phyloP scores from a whole-genome alignment of 2,113 vertebrate species.

The Saccopteryx leptura region DNA sequence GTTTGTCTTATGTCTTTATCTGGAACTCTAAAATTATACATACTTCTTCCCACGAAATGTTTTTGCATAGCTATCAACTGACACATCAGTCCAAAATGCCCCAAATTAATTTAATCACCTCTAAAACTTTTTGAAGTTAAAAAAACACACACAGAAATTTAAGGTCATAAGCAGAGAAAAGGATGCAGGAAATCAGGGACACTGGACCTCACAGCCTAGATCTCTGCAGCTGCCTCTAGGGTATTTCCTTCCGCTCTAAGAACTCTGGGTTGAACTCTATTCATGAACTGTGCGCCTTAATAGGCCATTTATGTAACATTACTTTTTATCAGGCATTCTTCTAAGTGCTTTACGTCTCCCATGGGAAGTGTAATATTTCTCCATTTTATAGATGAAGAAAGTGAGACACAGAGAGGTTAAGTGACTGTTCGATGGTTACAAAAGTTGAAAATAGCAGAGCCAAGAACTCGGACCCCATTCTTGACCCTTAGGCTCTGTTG shows the following conservation, averaged over 20 bases:
- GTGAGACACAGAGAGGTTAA: background rate
- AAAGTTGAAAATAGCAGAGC: background rate
- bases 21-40: background rate
- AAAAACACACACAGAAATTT: background rate
- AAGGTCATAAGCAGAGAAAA: background rate
- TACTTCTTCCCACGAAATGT: background rate
- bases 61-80: background rate
- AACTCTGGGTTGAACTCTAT: background rate
- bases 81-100: background rate
- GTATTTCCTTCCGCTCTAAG: background rate
- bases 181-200: background rate
- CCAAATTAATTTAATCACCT: background rate
- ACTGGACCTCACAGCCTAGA: background rate
- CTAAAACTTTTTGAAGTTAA: background rate
- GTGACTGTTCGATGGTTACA: background rate
- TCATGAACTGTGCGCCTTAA: background rate
- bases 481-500: background rate
- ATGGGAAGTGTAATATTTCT: too few relatives aligned
- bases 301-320: background rate
- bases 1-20: background rate
- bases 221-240: background rate
- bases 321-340: background rate
- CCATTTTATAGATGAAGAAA: too few relatives aligned
- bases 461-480: background rate
- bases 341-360: too few relatives aligned